These are phyloP conservation scores for Mimas tiliae DNA, from an alignment of 2,888 invertebrate genomes.

Conservation along the genomic window DNA sequence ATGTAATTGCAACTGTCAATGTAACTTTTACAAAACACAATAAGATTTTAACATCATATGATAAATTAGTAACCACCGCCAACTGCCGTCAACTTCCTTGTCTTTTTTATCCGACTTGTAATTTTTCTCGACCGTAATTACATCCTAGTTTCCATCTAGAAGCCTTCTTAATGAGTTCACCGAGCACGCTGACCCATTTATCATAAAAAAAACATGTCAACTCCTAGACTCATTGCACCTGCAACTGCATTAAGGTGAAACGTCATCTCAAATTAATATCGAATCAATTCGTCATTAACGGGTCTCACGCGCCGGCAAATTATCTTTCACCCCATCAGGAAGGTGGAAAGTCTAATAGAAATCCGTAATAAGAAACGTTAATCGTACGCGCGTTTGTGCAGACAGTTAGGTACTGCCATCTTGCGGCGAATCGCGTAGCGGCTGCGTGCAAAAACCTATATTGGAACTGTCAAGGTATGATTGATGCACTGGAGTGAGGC, in stretches of 20 bases:
- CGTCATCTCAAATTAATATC: conserved; percentile 79
- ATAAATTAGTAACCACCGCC: conserved; percentile 8
- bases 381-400: conserved; percentile 69
- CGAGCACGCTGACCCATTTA: conserved; percentile 34
- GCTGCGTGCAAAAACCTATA: conserved; percentile 77
- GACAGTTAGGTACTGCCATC: conserved; percentile 64
- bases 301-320: conserved; percentile 79
- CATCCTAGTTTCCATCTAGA: conserved; percentile 24
- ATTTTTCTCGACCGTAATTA: conserved; percentile 25
- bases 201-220: conserved; percentile 54
- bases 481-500: conserved; percentile 70
- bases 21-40: conserved; percentile 10
- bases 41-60: conserved; percentile 17
- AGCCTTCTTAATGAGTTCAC: conserved; percentile 35
- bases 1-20: neutral
- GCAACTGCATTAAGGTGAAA: conserved; percentile 52
- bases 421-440: conserved; percentile 62
- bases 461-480: conserved; percentile 83
- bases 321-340: conserved; percentile 82
- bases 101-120: conserved; percentile 14
- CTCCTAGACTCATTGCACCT: conserved; percentile 56
- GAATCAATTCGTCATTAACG: conserved; percentile 82
- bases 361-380: conserved; percentile 81
- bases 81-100: conserved; percentile 18
- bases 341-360: conserved; percentile 83